These are phyloP conservation scores for Adoxophyes honmai DNA, from an alignment of 1,140 invertebrate species.

Conservation along the genomic window DNA sequence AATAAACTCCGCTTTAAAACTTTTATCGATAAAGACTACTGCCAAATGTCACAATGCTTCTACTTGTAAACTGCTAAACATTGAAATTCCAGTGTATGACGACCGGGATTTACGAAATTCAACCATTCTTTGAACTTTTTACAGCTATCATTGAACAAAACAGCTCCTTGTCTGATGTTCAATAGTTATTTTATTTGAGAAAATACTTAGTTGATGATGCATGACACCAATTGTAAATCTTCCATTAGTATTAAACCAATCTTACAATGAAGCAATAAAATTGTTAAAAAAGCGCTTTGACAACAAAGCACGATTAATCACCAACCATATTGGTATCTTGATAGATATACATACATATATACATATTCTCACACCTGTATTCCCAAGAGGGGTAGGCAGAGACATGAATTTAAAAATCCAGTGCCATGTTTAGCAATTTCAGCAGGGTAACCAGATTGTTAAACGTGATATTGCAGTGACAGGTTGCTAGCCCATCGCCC, in stretches of 20 bases:
- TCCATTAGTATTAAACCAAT: slow-evolving; percentile 21
- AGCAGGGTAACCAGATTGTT: too few relatives aligned
- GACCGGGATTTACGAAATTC: slow-evolving; percentile 23
- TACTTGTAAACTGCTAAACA: slow-evolving; percentile 15
- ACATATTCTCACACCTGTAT: too few relatives aligned
- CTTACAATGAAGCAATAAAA: slow-evolving; percentile 17
- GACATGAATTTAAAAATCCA: too few relatives aligned
- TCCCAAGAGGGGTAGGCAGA: too few relatives aligned
- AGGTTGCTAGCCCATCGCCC: too few relatives aligned
- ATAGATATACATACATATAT: slow-evolving; percentile 19
- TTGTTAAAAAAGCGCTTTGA: slow-evolving; percentile 25
- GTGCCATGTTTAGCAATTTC: too few relatives aligned
- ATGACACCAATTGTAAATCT: slow-evolving; percentile 18
- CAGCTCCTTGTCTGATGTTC: slow-evolving; percentile 20
- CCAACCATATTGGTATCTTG: slow-evolving; percentile 9
- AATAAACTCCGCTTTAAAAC: slow-evolving; percentile 1
- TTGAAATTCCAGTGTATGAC: slow-evolving; percentile 21
- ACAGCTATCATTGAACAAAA: slow-evolving; percentile 20
- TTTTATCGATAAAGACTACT: slow-evolving; percentile 1
- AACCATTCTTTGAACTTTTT: slow-evolving; percentile 22
- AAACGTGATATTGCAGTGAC: too few relatives aligned
- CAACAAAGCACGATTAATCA: slow-evolving; percentile 18
- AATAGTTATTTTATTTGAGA: slow-evolving; percentile 24
- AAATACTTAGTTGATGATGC: slow-evolving; percentile 21
- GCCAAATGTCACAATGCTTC: background rate